Evolutionary conservation across 2,113 vertebrate genomes (phyloP), one percentile per base, ranked within the genome.

Genomic region (Tautogolabrus adspersus): DNA sequence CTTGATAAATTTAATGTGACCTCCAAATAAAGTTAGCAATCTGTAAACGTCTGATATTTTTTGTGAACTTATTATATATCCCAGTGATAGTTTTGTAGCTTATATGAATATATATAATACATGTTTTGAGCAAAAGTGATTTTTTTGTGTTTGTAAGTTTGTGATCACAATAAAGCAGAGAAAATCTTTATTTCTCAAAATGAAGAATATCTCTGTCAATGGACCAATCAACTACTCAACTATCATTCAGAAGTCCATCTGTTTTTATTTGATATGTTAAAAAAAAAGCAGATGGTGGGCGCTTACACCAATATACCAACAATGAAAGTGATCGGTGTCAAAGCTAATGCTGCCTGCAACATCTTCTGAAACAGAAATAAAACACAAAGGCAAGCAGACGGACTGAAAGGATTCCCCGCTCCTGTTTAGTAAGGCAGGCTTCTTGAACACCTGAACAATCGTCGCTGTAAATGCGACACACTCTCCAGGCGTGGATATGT

Each of bases 401-500:
- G 46, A 66, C 72, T 70, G n/a, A 73, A 51, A 62, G 60, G 30
- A 66, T 66, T 75, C 46, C 52, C 66, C 22, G 15, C 52, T 62
- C 52, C 40, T 34, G 62, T 54, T 30, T 57, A 30, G 56, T 64
- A 85, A 81, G 62, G 72, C 72, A 71, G 64, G 22, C 59, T 42
- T 81, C 64, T 46, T 16, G 3, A 54, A 75, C 72, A 71, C 69
- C 69, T 77, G 75, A 87, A 88, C 70, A 46, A 66, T 77, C 65
- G 57, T 77, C 65, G 57, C 75, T 64, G 61, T 79, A 67, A 52
- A 85, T 58, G 85, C 87, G 81, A 60, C 70, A 54, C 79, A 64
- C 59, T 21, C 72, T 72, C 65, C 76, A 85, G 86, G 83, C 77
- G 81, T 74, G 86, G 81, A 84, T 82, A 56, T 74, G 52, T 6